phyloP scores from a whole-genome alignment of 64 coral and sea anemone species.

The Trachythela sp. region DNA sequence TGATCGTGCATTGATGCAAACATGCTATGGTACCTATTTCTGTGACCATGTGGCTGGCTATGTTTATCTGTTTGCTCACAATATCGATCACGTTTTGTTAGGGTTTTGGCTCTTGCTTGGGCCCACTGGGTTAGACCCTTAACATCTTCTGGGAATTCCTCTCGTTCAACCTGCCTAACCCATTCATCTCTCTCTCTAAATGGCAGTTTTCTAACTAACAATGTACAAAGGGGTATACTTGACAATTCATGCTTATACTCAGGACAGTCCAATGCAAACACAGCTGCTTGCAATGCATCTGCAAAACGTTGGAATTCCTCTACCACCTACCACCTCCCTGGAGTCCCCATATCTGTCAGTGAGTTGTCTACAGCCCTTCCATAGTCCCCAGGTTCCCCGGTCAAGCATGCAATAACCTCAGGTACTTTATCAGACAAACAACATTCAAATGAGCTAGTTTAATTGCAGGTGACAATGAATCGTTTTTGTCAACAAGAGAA shows the following conservation, averaged over 20 bases:
- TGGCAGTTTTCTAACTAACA: constrained; percentile 31
- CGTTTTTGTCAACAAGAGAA: constrained; percentile 31
- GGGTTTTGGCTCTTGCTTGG: constrained; percentile 20
- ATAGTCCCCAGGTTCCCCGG: constrained; percentile 39
- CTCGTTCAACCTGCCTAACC: constrained; percentile 41
- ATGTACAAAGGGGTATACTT: constrained; percentile 24
- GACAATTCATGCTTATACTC: constrained; percentile 25
- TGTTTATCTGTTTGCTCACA: constrained; percentile 28
- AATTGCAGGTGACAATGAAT: constrained; percentile 2
- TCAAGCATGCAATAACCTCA: constrained; percentile 22
- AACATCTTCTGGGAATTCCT: constrained; percentile 1
- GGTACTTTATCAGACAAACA: neutral
- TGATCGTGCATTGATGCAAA: neutral
- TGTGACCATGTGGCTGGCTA: neutral
- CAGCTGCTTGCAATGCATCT: constrained; percentile 41
- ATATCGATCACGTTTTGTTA: constrained; percentile 32
- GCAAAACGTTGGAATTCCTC: constrained; percentile 32
- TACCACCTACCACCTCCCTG: constrained; percentile 12
- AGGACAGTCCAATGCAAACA: constrained; percentile 37
- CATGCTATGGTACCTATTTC: neutral
- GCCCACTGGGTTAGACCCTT: constrained; percentile 38
- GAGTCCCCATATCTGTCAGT: constrained; percentile 40
- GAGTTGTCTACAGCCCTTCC: constrained; percentile 15
- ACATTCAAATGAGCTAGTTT: neutral
- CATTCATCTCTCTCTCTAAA: constrained; percentile 39